These are phyloP conservation scores for Heteromurus nitidus DNA, from an alignment of 2,888 invertebrate genomes.

Conservation along the genomic window DNA sequence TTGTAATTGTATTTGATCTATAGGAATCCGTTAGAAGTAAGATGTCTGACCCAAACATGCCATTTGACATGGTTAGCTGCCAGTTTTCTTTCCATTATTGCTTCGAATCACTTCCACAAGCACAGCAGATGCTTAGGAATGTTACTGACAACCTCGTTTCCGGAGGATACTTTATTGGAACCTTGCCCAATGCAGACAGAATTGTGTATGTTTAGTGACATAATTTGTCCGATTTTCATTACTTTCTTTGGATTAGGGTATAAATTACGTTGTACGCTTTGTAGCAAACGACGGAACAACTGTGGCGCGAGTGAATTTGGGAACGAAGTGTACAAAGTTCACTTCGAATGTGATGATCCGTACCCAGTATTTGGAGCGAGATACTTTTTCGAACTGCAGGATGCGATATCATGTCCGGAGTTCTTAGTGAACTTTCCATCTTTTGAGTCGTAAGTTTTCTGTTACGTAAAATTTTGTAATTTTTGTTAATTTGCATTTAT, in stretches of 20 bases:
- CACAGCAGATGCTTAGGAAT: slow-evolving; percentile 93
- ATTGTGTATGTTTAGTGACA: slow-evolving; percentile 82
- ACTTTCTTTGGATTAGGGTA: too few species aligned
- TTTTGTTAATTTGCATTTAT: too few species aligned
- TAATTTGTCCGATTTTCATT: too few species aligned
- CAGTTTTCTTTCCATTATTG: slow-evolving; percentile 99
- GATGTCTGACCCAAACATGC: slow-evolving; percentile 85
- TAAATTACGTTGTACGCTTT: slow-evolving; percentile 11
- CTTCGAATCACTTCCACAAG: slow-evolving; percentile 91
- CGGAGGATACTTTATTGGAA: slow-evolving; percentile 97
- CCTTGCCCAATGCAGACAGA: slow-evolving; percentile 94
- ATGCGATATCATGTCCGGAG: slow-evolving; percentile 98
- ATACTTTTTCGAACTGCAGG: slow-evolving; percentile 96
- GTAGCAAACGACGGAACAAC: slow-evolving; percentile 64
- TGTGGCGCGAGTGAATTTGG: slow-evolving; percentile 79
- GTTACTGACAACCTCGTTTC: slow-evolving; percentile 90
- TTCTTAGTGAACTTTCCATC: slow-evolving; percentile 96
- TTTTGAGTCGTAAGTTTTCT: slow-evolving; percentile 84
- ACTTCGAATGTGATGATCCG: slow-evolving; percentile 81
- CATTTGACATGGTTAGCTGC: slow-evolving; percentile 93
- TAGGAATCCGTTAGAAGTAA: slow-evolving; percentile 82
- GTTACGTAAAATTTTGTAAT: too few species aligned
- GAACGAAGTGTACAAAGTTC: slow-evolving; percentile 86
- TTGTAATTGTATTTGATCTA: too few species aligned
- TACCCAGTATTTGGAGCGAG: slow-evolving; percentile 93